A percentile compares a stretch with the other conserved stretches of the same genome.
These are phyloP conservation scores for Stenoptilia bipunctidactyla DNA, from an alignment of 2,888 invertebrate species.

Conservation along the genomic window DNA sequence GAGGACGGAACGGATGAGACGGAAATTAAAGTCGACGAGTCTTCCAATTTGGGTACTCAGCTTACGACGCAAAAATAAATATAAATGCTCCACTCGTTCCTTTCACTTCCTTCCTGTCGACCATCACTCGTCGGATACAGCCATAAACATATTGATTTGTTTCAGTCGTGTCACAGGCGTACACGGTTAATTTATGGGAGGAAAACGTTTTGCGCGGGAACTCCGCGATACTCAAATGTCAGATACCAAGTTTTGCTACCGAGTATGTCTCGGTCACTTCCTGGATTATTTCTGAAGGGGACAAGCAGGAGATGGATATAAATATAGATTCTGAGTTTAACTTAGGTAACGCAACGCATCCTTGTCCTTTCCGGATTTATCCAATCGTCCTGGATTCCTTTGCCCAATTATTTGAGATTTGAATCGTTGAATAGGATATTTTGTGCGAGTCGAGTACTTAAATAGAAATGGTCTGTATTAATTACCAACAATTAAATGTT, in stretches of 20 bases:
- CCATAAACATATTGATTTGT: slow-evolving; percentile 22
- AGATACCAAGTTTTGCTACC: slow-evolving; percentile 93
- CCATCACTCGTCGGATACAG: neutral
- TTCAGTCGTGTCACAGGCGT: slow-evolving; percentile 90
- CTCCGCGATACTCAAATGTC: slow-evolving; percentile 91
- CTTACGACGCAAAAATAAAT: slow-evolving; percentile 1
- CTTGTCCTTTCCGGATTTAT: slow-evolving; percentile 6
- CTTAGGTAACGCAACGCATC: slow-evolving; percentile 39
- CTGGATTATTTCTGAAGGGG: slow-evolving; percentile 85
- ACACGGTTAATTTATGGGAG: slow-evolving; percentile 92
- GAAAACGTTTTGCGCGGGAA: slow-evolving; percentile 92
- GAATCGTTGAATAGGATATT: too few relatives aligned
- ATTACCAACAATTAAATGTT: too few relatives aligned
- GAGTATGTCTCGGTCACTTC: slow-evolving; percentile 89
- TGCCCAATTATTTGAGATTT: neutral
- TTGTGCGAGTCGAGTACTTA: too few relatives aligned
- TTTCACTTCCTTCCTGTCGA: slow-evolving; percentile 5
- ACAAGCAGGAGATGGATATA: slow-evolving; percentile 53
- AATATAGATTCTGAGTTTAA: slow-evolving; percentile 50
- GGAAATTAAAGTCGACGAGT: slow-evolving; percentile 55
- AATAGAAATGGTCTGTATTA: too few relatives aligned
- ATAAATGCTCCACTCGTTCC: slow-evolving; percentile 14
- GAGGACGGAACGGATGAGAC: slow-evolving; percentile 66
- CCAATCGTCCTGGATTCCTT: slow-evolving; percentile 1
- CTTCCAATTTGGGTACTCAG: slow-evolving; percentile 42